Conservation (phyloP, 2,888 invertebrate genomes). For the Sinopyrophorus schimmeli region DNA sequence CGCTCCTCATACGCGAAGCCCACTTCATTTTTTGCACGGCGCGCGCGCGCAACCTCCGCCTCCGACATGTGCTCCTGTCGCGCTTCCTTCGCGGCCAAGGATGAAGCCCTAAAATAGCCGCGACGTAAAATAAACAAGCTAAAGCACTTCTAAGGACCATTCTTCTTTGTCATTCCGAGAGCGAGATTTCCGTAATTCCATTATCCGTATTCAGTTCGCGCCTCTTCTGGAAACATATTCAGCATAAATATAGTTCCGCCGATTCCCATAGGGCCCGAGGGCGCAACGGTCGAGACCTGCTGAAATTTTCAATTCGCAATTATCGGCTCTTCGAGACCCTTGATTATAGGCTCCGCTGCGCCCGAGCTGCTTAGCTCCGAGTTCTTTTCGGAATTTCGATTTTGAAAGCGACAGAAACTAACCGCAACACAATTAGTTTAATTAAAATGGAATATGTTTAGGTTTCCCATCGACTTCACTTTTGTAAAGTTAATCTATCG, state of each 20-base stretch:
- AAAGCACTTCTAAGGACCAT: constrained; percentile 43
- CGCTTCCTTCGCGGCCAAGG: constrained; percentile 16
- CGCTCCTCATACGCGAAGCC: no score
- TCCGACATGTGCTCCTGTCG: constrained; percentile 24
- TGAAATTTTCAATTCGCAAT: constrained; percentile 52
- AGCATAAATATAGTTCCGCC: constrained; percentile 48
- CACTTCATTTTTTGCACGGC: no score
- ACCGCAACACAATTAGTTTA: constrained; percentile 11
- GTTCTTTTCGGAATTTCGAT: constrained; percentile 21
- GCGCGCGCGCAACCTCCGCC: no score
- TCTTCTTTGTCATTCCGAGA: constrained; percentile 47
- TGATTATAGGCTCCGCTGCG: constrained; percentile 31
- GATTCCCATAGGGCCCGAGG: constrained; percentile 45
- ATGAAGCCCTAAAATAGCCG: constrained; percentile 33
- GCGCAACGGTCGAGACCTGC: constrained; percentile 46
- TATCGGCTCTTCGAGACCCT: constrained; percentile 40
- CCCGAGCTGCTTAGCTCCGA: constrained; percentile 25
- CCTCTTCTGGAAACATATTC: constrained; percentile 48
- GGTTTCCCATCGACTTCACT: no score
- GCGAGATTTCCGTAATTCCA: constrained; percentile 49
- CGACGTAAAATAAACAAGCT: constrained; percentile 47
- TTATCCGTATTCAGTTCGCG: constrained; percentile 49
- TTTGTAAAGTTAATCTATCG: no score
- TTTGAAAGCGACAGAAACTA: constrained; percentile 17
- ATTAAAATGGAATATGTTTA: no score